A percentile compares a stretch with the other conserved stretches of the same genome.
phyloP scores from a whole-genome alignment of 2,797 vertebrate genomes.

The Mallotus villosus region DNA sequence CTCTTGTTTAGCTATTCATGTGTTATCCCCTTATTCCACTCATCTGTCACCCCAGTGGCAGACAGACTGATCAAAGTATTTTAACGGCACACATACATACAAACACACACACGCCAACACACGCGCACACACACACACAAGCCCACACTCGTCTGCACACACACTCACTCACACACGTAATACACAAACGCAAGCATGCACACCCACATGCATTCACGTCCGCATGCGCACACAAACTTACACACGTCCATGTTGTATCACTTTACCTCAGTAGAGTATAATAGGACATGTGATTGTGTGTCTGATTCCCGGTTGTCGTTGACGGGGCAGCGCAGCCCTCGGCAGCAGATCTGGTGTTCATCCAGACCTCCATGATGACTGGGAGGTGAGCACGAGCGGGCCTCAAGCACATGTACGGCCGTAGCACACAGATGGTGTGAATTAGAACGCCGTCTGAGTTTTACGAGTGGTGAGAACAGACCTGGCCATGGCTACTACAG shows the following conservation, averaged over 20 bases:
- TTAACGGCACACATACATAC: no score
- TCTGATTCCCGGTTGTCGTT: not conserved
- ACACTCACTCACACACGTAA: conserved; percentile 5
- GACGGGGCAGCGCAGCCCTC: not conserved
- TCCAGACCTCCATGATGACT: conserved; percentile 2
- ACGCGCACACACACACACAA: conserved; percentile 11
- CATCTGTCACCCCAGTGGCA: not conserved
- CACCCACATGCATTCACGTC: not conserved
- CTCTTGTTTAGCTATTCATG: conserved; percentile 13
- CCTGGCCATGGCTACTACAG: not conserved
- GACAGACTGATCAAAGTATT: no score
- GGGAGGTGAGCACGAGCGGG: not conserved
- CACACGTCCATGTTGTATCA: not conserved
- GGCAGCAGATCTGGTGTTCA: not conserved
- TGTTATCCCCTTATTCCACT: conserved; percentile 36
- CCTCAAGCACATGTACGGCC: conserved; percentile 1
- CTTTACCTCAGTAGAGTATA: not conserved
- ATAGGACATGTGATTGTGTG: not conserved
- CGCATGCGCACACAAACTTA: not conserved
- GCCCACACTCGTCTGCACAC: not conserved
- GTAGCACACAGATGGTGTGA: conserved; percentile 1
- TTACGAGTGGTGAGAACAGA: not conserved
- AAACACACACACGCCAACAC: not conserved
- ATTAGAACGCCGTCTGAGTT: not conserved
- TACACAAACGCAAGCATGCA: not conserved